Conservation (phyloP, 2,113 vertebrate species). For the Oreamnos americanus region DNA sequence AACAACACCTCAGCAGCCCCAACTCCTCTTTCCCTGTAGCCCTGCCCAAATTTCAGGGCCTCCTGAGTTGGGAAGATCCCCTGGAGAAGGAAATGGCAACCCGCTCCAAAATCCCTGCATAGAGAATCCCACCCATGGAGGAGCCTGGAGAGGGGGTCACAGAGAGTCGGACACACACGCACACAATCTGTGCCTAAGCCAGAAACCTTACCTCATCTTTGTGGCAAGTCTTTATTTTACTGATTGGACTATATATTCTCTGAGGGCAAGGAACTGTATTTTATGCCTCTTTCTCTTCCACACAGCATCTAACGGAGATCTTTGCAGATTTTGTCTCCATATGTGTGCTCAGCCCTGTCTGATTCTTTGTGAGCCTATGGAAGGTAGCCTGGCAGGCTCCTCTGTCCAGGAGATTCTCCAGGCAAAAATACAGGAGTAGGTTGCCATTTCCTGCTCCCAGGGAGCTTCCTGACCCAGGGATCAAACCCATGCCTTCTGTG, state of each 20-base stretch:
- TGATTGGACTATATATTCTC: not conserved
- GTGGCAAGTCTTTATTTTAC: not conserved
- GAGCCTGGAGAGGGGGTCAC: not conserved
- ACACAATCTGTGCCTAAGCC: not conserved
- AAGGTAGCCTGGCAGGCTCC: not conserved
- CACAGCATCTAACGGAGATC: not conserved
- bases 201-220: fast-evolving
- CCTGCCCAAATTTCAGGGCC: not conserved
- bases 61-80: not conserved
- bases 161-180: not conserved
- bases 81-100: not conserved
- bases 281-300: not conserved
- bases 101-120: not conserved
- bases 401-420: not conserved
- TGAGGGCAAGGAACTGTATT: not conserved
- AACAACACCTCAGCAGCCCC: not conserved
- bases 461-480: not conserved
- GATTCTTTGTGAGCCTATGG: not conserved
- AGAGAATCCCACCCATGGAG: not conserved
- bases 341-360: not conserved
- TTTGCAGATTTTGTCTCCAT: not conserved
- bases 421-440: not conserved
- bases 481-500: not conserved
- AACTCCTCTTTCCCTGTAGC: not conserved
- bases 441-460: not conserved